phyloP scores from a whole-genome alignment of 2,888 invertebrate genomes.

The Willowsia nigromaculata region DNA sequence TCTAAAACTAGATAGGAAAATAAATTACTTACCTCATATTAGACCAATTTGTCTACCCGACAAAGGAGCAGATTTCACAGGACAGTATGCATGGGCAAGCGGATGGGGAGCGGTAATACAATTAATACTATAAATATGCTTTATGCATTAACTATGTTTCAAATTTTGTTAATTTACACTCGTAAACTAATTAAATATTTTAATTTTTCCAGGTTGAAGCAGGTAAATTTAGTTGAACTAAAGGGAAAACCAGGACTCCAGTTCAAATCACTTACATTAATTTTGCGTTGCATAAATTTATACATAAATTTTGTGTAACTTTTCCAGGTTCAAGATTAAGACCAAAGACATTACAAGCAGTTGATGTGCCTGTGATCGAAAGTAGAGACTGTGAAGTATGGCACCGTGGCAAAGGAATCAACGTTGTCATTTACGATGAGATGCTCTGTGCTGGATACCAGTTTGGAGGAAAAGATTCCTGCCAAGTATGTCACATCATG shows the following conservation, averaged over 20 bases:
- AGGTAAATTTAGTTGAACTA: slow-evolving; percentile 39
- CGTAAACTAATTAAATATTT: slow-evolving; percentile 9
- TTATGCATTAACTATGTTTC: not conserved
- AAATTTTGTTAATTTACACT: too few species aligned
- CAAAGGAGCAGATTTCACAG: slow-evolving; percentile 92
- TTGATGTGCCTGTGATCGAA: slow-evolving; percentile 95
- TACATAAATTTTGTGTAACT: too few species aligned
- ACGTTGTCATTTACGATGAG: slow-evolving; percentile 95
- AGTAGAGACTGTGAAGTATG: slow-evolving; percentile 87
- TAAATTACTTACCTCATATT: slow-evolving; percentile 92
- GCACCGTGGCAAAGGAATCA: slow-evolving; percentile 89
- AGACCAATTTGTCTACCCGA: slow-evolving; percentile 95
- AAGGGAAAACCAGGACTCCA: too few species aligned
- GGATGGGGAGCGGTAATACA: slow-evolving; percentile 91
- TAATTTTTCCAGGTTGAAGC: slow-evolving; percentile 81
- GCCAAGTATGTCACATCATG: slow-evolving; percentile 82
- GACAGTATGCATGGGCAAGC: slow-evolving; percentile 94
- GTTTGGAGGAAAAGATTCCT: slow-evolving; percentile 91
- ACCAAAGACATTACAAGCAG: slow-evolving; percentile 93
- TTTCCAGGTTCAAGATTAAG: slow-evolving; percentile 91
- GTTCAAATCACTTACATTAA: too few species aligned
- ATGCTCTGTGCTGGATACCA: slow-evolving; percentile 97
- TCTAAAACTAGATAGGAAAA: slow-evolving; percentile 90
- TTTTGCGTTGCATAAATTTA: too few species aligned
- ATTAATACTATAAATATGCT: not conserved